phyloP scores from a whole-genome alignment of 2,797 vertebrate genomes.

The Pseudopleuronectes americanus region DNA sequence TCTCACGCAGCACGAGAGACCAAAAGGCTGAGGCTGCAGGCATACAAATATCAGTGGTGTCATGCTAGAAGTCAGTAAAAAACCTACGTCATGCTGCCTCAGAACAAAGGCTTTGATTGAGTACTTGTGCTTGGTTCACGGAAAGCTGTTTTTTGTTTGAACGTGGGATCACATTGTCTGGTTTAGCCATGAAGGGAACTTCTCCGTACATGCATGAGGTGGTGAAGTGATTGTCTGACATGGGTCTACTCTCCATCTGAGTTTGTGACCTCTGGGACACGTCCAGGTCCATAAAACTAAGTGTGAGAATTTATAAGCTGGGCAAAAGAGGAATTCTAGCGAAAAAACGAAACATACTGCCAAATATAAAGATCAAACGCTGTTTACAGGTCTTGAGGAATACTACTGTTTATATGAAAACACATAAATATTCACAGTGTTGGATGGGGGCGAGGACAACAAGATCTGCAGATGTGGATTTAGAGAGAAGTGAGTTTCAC shows the following conservation, averaged over 20 bases:
- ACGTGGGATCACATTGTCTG: conserved; percentile 28
- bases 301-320: conserved; percentile 43
- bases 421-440: too few relatives aligned
- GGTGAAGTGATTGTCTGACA: conserved; percentile 31
- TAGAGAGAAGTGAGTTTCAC: background rate
- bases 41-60: conserved; percentile 23
- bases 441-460: background rate
- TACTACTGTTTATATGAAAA: background rate
- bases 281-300: conserved; percentile 34
- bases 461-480: background rate
- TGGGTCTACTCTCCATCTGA: conserved; percentile 43
- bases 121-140: conserved; percentile 3
- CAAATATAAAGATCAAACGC: too few relatives aligned
- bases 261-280: conserved; percentile 28
- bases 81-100: conserved; percentile 2
- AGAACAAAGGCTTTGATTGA: conserved; percentile 28
- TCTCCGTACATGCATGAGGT: conserved; percentile 18
- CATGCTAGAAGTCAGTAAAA: conserved; percentile 18
- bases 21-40: conserved; percentile 8
- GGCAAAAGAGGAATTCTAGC: background rate
- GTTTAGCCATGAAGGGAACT: conserved; percentile 31
- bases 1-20: conserved; percentile 16
- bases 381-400: too few relatives aligned
- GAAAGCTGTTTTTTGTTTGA: conserved; percentile 31
- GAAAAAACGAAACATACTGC: too few relatives aligned